Base-by-base conservation (phyloP, 2,888 invertebrate genomes). In the Phyllotreta cruciferae region DNA sequence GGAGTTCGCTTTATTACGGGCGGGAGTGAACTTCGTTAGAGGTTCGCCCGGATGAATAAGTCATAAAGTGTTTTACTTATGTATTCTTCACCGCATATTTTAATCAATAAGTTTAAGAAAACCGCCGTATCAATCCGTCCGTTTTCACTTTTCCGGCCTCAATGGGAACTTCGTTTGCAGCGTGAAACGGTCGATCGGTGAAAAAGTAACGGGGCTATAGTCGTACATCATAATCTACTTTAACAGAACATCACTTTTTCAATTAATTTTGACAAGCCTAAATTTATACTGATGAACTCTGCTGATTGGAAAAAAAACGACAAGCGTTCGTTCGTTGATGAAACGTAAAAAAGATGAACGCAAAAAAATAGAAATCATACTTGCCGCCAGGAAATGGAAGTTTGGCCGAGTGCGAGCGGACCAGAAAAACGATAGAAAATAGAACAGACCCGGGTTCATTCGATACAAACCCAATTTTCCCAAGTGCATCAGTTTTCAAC, bases 251-350 rank as follows among this genome's bases (percentile, higher is more conserved):
- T 56, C 62, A 44, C 52, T 52, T 62, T 56, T 56, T 56, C 62
- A 62, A 56, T 62, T 62, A 62, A 62, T 62, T 56, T 56, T 56
- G 62, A 56, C 62, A 52, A 44, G 39, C 13, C 62, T 44, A 62
- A 62, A 62, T 62, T 41, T 52, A 56, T 52, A 56, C 53, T 62
- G 56, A 62, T 62, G 62, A 62, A 62, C 62, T 52, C 38, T 50
- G 44, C 14, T 62, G 62, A 62, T 62, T 50, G 56, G 38, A 24
- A 24, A 55, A 62, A 62, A 56, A 62, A 52, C 45, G 62, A 56
- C 42, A 50, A 38, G 50, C 58, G 58, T 50, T 50, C 58, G 44
- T 58, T 50, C 50, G 41, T 13, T 58, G 58, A 50, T 50, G 58
- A 50, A 58, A 58, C 58, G 50, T 50, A 41, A 58, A 57, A 57